phyloP scores from a whole-genome alignment of 2,797 vertebrate species.

The Clarias fuscus region DNA sequence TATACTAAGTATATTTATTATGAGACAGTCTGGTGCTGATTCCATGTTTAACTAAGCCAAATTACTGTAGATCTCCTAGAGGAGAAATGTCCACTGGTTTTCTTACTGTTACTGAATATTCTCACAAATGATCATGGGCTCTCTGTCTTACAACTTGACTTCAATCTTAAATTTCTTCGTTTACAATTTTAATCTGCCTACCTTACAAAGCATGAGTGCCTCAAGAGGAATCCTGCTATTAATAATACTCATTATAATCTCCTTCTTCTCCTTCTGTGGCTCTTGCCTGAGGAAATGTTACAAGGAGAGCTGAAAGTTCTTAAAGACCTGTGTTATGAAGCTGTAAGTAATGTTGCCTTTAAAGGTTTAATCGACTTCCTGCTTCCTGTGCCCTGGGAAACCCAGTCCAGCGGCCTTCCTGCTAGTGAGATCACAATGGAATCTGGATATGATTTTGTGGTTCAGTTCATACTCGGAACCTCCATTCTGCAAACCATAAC shows the following conservation, averaged over 20 bases:
- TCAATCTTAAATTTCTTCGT: neutral
- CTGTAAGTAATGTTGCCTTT: slow-evolving; percentile 71
- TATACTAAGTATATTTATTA: neutral
- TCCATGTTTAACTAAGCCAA: slow-evolving; percentile 83
- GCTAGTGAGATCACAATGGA: neutral
- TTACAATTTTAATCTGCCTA: neutral
- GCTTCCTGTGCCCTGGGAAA: neutral
- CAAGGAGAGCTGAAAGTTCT: slow-evolving; percentile 89
- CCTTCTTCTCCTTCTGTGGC: neutral
- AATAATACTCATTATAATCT: neutral
- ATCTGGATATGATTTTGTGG: neutral
- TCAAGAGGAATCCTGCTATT: neutral
- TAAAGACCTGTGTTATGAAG: slow-evolving; percentile 97
- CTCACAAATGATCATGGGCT: neutral
- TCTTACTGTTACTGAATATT: neutral
- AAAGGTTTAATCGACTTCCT: neutral
- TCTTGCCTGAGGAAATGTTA: slow-evolving; percentile 84
- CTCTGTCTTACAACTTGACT: neutral
- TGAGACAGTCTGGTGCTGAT: slow-evolving; percentile 69
- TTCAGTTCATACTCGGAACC: slow-evolving; percentile 27
- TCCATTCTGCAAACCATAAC: slow-evolving; percentile 88
- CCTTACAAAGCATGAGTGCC: neutral
- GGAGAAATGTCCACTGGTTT: slow-evolving; percentile 66
- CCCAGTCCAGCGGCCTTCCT: neutral
- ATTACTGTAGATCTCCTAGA: slow-evolving; percentile 77